Evolutionary conservation across 1,140 invertebrate genomes (phyloP), one percentile per base, ranked within the genome.

Genomic region (Neelides sp.): DNA sequence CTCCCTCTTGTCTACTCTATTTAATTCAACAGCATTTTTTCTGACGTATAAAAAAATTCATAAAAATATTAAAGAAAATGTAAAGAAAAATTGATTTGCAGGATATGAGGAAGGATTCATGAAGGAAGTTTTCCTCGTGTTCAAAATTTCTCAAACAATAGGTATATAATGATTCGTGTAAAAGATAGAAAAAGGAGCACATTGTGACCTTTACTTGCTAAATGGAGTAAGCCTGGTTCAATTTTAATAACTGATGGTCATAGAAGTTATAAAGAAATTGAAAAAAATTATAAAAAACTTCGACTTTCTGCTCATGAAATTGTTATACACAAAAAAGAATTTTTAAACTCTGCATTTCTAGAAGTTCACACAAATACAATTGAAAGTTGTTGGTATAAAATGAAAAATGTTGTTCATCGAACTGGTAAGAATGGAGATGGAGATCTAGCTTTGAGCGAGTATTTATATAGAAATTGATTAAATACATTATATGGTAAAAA

Each of bases 231-330:
- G 8, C 39, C 39, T 12, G 39, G 39, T 8, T 12, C 39, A 8
- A 40, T 40, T 40, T 17, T 40, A 8, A 17, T 40, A 40, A 40
- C 39, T 7, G 39, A 40, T 17, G 39, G 19, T 20, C 39, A 40
- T 17, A 17, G 7, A 7, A 40, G 39, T 17, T 40, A 40, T 17
- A 40, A n/a, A 10, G 39, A 17, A 10, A 8, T 40, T 7, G 39
- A n/a, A n/a, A n/a, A n/a, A n/a, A n/a, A n/a, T n/a, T n/a, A n/a
- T n/a, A n/a, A 40, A 8, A 17, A 40, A 20, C 39, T 40, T 40
- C 10, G 39, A 17, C 19, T 40, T 7, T 10, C 8, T 10, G 39
- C 39, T 17, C 39, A 40, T 17, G 8, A 40, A 20, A 40, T 20
- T 17, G 39, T 40, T 20, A 17, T 20, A 17, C 39, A 40, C 39